Percentiles rank a stretch among this genome's conserved stretches.
phyloP scores from a whole-genome alignment of 1,140 invertebrate genomes.

The Ylistrum balloti region DNA sequence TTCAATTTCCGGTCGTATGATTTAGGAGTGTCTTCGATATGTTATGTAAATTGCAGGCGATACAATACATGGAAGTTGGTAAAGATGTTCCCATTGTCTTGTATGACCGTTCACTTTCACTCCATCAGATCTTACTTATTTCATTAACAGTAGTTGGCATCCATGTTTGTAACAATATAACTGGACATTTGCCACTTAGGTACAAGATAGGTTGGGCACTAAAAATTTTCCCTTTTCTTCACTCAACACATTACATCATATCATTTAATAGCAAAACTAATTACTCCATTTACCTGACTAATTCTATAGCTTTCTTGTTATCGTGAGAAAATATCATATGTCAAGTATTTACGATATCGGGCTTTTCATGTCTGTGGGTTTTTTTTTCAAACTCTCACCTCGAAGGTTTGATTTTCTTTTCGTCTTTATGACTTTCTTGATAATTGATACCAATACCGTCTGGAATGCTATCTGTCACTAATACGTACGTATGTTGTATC shows the following conservation, averaged over 20 bases:
- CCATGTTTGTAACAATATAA: not conserved
- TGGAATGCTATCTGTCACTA: too few species aligned
- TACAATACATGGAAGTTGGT: not conserved
- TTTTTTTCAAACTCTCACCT: not conserved
- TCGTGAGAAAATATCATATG: not conserved
- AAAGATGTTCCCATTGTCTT: not conserved
- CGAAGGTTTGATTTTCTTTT: not conserved
- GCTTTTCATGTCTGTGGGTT: not conserved
- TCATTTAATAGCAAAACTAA: slow-evolving; percentile 20
- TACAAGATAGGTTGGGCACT: not conserved
- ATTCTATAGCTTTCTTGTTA: slow-evolving; percentile 7
- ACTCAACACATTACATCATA: not conserved
- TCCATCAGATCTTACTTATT: not conserved
- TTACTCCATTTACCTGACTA: not conserved
- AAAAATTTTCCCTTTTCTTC: slow-evolving; percentile 26
- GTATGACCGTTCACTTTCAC: not conserved
- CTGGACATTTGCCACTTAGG: not conserved
- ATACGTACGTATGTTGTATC: too few species aligned
- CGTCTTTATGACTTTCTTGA: not conserved
- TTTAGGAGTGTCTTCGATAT: not conserved
- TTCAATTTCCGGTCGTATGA: not conserved
- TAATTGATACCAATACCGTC: not conserved
- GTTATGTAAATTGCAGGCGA: not conserved
- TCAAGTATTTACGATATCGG: not conserved
- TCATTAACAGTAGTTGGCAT: not conserved